phyloP scores from a whole-genome alignment of 1,140 invertebrate species.

The Cherax destructor region DNA sequence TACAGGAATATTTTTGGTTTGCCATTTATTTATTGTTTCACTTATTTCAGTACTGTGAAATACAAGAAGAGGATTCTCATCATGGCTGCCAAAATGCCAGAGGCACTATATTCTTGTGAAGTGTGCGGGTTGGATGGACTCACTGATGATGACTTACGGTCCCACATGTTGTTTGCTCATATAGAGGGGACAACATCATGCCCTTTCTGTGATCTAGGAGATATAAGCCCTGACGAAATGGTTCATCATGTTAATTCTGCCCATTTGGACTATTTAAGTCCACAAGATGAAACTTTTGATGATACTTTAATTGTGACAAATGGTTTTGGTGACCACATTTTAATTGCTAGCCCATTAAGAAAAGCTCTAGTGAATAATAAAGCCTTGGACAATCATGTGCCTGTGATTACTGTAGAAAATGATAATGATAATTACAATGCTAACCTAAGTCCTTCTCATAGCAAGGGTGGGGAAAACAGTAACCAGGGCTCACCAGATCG shows the following conservation, averaged over 20 bases:
- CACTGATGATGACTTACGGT: slow-evolving; percentile 86
- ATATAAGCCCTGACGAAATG: slow-evolving; percentile 84
- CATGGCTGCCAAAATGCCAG: slow-evolving; percentile 72
- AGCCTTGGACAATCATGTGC: slow-evolving; percentile 51
- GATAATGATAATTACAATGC: slow-evolving; percentile 65
- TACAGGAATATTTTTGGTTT: not conserved
- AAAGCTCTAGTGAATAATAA: slow-evolving; percentile 21
- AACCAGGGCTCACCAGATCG: slow-evolving; percentile 78
- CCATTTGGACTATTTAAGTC: slow-evolving; percentile 87
- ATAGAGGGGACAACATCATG: slow-evolving; percentile 85
- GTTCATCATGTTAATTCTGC: slow-evolving; percentile 86
- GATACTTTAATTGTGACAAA: slow-evolving; percentile 78
- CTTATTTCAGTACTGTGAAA: slow-evolving; percentile 61
- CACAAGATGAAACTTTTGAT: slow-evolving; percentile 78
- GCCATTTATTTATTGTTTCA: not conserved
- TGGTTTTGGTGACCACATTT: slow-evolving; percentile 78
- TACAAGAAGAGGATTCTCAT: slow-evolving; percentile 71
- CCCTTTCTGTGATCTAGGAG: slow-evolving; percentile 87
- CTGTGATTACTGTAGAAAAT: slow-evolving; percentile 57
- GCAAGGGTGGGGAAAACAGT: slow-evolving; percentile 20
- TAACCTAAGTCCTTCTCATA: slow-evolving; percentile 58
- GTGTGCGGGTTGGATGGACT: slow-evolving; percentile 88
- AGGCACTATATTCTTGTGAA: slow-evolving; percentile 82
- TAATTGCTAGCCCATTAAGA: slow-evolving; percentile 10
- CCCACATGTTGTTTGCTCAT: slow-evolving; percentile 85